Conservation (phyloP, 64 coral and sea anemone species). For the Porites australiensis region DNA sequence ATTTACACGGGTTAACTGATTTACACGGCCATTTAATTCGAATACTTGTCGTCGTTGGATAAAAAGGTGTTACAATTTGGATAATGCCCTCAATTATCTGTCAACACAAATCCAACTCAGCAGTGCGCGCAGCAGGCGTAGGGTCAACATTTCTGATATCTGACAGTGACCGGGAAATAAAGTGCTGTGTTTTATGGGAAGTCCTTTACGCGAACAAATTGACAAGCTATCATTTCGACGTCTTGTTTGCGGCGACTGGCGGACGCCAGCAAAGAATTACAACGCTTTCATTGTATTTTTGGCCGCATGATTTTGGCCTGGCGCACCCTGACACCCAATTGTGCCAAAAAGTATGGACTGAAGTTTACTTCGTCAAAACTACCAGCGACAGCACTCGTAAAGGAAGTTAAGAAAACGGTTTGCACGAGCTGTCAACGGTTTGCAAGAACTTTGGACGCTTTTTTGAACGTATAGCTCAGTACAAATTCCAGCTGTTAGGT, state of each 20-base stretch:
- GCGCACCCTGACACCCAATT: background rate
- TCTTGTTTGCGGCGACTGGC: slow-evolving; percentile 18
- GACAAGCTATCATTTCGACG: slow-evolving; percentile 9
- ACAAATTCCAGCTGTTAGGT: no score
- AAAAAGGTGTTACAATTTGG: background rate
- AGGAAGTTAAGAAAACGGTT: no score
- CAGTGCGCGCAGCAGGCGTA: background rate
- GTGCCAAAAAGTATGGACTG: no score
- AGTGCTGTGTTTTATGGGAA: slow-evolving; percentile 5
- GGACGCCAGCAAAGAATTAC: slow-evolving; percentile 1
- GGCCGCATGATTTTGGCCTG: background rate
- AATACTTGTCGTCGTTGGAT: no score
- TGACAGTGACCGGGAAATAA: background rate
- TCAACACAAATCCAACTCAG: background rate
- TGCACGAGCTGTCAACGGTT: no score
- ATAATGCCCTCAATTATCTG: background rate
- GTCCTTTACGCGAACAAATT: background rate
- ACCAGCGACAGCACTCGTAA: no score
- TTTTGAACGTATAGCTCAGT: no score
- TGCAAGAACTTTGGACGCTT: no score
- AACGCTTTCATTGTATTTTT: background rate
- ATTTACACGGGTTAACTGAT: no score
- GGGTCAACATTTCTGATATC: background rate
- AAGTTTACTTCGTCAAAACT: no score
- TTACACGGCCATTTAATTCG: no score